Conservation (phyloP, 2,888 invertebrate species). For the Meteorus cinctellus region DNA sequence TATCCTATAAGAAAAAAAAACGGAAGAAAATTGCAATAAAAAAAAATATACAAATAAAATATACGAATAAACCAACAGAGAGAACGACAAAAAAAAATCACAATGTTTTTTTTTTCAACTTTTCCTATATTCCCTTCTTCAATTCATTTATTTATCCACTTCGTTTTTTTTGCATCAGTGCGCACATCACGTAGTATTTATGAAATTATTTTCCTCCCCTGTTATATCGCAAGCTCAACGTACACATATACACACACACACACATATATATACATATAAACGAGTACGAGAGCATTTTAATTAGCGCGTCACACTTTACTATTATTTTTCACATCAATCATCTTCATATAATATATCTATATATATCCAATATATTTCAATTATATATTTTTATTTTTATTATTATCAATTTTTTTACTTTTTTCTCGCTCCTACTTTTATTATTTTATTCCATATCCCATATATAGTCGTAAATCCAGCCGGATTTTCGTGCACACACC, state of each 20-base stretch:
- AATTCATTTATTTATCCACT: not conserved
- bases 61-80: too few species aligned
- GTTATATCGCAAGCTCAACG: not conserved
- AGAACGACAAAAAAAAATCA: too few species aligned
- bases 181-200: slow-evolving; percentile 3
- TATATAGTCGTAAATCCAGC: not conserved
- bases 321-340: slow-evolving; percentile 35
- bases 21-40: not conserved
- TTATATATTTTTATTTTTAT: not conserved
- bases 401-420: slow-evolving; percentile 1
- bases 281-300: slow-evolving; percentile 10
- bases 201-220: not conserved
- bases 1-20: slow-evolving; percentile 10
- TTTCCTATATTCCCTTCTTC: not conserved
- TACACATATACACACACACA: not conserved
- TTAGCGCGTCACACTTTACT: slow-evolving; percentile 15
- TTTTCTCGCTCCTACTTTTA: not conserved
- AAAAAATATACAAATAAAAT: not conserved
- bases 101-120: too few species aligned
- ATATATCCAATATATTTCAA: not conserved
- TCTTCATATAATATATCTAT: slow-evolving; percentile 17
- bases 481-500: slow-evolving; percentile 1
- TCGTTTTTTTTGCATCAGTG: not conserved
- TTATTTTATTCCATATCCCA: not conserved
- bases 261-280: not conserved